Conservation (phyloP, 2,797 vertebrate genomes). For the Moxostoma hubbsi region DNA sequence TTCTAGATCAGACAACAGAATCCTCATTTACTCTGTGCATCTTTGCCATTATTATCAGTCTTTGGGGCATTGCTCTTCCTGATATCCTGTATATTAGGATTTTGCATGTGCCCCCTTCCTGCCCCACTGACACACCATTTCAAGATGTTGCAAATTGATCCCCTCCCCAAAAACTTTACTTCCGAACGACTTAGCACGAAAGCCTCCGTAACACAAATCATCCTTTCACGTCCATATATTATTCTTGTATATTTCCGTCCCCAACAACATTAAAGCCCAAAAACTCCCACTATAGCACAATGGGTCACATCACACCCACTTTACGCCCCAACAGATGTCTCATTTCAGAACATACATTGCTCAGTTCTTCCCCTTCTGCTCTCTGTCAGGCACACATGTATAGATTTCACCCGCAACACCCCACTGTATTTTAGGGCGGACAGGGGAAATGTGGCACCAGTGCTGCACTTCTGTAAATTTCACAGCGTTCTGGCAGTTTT, state of each 20-base stretch:
- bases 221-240: conserved; percentile 43
- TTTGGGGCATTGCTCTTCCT: too few species aligned
- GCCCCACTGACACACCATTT: too few species aligned
- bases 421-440: conserved; percentile 21
- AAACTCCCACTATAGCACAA: conserved; percentile 56
- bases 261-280: conserved; percentile 54
- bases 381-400: neutral
- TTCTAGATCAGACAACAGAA: too few species aligned
- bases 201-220: conserved; percentile 66
- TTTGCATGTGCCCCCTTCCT: too few species aligned
- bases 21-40: too few species aligned
- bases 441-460: conserved; percentile 23
- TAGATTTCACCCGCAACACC: neutral
- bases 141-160: too few species aligned
- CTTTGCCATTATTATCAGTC: too few species aligned
- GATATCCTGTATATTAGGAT: too few species aligned
- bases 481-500: neutral
- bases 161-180: too few species aligned
- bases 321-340: conserved; percentile 69
- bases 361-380: neutral
- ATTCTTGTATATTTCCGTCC: conserved; percentile 39
- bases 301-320: conserved; percentile 47
- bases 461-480: neutral
- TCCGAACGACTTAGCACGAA: too few species aligned
- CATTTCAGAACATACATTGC: conserved; percentile 54